Conservation (phyloP, 2,797 vertebrate species). For the Craterocephalus amniculus region DNA sequence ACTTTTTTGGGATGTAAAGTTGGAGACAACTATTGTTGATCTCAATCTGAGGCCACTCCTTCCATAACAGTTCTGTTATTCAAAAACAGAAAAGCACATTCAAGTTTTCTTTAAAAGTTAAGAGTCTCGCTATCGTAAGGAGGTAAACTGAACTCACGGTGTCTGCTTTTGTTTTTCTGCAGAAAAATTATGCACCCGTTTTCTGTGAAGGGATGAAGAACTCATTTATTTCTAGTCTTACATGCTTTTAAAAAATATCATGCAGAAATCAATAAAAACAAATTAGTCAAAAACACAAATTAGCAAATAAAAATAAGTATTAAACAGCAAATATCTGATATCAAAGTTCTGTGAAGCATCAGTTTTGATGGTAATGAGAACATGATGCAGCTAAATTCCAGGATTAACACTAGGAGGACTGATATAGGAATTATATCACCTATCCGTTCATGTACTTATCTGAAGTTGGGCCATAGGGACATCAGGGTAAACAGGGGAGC, state of each 20-base stretch:
- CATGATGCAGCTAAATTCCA: too few relatives aligned
- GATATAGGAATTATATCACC: too few relatives aligned
- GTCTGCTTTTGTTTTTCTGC: rapidly evolving
- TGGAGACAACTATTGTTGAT: rapidly evolving
- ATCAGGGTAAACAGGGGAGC: too few relatives aligned
- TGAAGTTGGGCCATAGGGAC: too few relatives aligned
- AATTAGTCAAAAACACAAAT: neutral
- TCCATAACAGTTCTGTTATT: rapidly evolving
- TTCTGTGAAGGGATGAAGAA: rapidly evolving
- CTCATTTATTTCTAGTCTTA: too few relatives aligned
- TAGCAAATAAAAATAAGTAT: neutral
- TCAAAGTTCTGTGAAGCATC: too few relatives aligned
- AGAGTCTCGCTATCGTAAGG: neutral
- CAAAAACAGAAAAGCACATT: conserved; percentile 5
- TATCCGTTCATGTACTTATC: too few relatives aligned
- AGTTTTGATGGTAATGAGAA: too few relatives aligned
- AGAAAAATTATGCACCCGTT: neutral
- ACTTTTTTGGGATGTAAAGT: neutral
- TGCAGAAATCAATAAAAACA: neutral
- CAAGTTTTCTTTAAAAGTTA: neutral
- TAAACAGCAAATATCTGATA: too few relatives aligned
- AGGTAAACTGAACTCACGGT: neutral
- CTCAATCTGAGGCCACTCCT: rapidly evolving
- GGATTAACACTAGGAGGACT: too few relatives aligned
- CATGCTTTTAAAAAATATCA: neutral